Evolutionary conservation across 1,140 invertebrate genomes (phyloP), one percentile per base, ranked within the genome.

Genomic region (Drosophila asahinai): DNA sequence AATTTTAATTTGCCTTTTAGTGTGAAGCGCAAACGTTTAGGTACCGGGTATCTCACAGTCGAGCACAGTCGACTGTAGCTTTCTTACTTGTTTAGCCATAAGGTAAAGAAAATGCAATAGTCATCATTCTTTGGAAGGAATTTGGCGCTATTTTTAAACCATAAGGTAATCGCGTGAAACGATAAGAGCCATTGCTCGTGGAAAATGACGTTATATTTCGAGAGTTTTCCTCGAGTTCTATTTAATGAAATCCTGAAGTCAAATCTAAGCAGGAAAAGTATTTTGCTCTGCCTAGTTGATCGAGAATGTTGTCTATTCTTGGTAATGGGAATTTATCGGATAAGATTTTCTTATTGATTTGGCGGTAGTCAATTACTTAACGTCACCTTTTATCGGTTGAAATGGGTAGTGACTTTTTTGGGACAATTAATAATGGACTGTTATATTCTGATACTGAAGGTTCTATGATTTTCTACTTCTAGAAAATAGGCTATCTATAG

Each of bases 351-450:
- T 48, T 48, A 14, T 48, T 48, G 9, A 48, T 22, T 48, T 52
- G 27, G 25, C 49, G 25, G 25, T 30, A 51, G 27, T 33, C 27
- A 30, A 25, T n/a, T 33, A 33, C 49, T 25, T 17, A 7, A 1
- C 15, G 27, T 3, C 36, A 38, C 14, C 36, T 38, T 38, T 38
- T 38, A 14, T 38, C 11, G 11, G 36, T 14, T 52, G 27, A 11
- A 33, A 33, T 33, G 9, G 15, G 27, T 33, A 33, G 27, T 52
- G 49, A 17, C 11, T 54, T 54, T 36, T 54, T 33, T 9, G 51
- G 30, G 1, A 54, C 9, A 2, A 19, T 36, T 54, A 54, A 54
- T 36, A 36, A 54, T 54, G n/a, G 51, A 36, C 51, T 54, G 17
- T 54, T 54, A 9, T 51, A 49, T 49, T 49, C 12, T 7, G 47